Base-by-base conservation (phyloP, 2,888 invertebrate genomes). In the Cataglyphis altisquamis region DNA sequence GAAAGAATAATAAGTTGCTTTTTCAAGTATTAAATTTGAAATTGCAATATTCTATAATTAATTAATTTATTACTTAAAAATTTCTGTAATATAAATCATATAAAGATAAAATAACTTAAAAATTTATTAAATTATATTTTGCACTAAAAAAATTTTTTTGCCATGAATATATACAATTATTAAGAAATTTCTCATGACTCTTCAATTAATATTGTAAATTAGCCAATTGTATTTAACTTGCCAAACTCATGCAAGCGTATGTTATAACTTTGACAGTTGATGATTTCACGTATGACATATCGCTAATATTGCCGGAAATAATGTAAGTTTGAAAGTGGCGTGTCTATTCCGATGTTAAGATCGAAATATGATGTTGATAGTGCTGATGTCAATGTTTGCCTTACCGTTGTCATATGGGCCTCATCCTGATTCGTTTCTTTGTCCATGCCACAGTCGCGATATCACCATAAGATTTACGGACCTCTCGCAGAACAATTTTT, bases 341-440 rank as follows among this genome's bases (percentile, higher is more conserved):
- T 9, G 52, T 48, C 3, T 55, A 55, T 3, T 18, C 0, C 4
- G 12, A 15, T 0, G 18, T 18, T 15, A 45, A 45, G 15, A 45
- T 18, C 18, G 15, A 45, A 45, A 5, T 1, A 1, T 15, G 5
- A 45, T 5, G 15, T 5, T 15, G 45, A 41, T 41, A 57, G 36
- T 36, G 4, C 12, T 15, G 10, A 21, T 15, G 9, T 25, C 18
- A 18, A 57, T 52, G 25, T 0, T 1, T 9, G 1, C 32, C 77
- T 77, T 57, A 77, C 77, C 41, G 67, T 67, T 29, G 77, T 67
- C 77, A 77, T 77, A 1, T 77, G 10, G 4, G 9, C 15, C 6
- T 77, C 57, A 21, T 77, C 57, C 8, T 32, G 41, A 18, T 2
- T 25, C 25, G 41, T 15, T n/a, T 57, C 25, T 8, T 32, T 12